phyloP scores from a whole-genome alignment of 2,888 invertebrate species.

The Chouioia cunea region DNA sequence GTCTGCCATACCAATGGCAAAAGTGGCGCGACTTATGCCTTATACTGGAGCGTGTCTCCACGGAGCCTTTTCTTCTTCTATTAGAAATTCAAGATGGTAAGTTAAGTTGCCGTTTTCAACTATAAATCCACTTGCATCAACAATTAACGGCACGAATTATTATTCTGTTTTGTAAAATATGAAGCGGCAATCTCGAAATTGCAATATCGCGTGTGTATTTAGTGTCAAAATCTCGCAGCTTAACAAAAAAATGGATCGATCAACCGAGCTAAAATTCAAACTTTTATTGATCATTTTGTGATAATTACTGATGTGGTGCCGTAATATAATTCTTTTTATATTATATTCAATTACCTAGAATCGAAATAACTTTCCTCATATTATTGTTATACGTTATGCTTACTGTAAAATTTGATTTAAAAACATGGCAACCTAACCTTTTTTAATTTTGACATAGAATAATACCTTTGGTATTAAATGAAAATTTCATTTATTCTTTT shows the following conservation, averaged over 20 bases:
- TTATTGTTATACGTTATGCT: conserved; percentile 1
- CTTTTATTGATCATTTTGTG: conserved; percentile 11
- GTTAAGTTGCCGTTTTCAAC: conserved; percentile 51
- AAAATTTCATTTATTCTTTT: no score
- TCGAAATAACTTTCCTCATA: neutral
- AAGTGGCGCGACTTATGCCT: conserved; percentile 33
- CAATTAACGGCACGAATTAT: conserved; percentile 21
- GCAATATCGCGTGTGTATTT: conserved; percentile 50
- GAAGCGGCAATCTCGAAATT: conserved; percentile 49
- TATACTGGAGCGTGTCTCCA: conserved; percentile 29
- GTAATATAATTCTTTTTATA: neutral
- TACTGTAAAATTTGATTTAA: conserved; percentile 19
- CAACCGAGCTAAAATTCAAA: neutral
- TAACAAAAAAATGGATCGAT: conserved; percentile 9
- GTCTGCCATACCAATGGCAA: conserved; percentile 35
- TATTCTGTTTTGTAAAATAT: conserved; percentile 44
- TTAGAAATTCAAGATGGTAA: conserved; percentile 63
- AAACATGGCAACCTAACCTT: conserved; percentile 45
- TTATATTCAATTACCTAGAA: neutral
- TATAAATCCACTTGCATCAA: conserved; percentile 59
- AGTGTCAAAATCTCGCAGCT: conserved; percentile 22
- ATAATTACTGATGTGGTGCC: neutral
- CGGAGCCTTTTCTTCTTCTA: conserved; percentile 59
- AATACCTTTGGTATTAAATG: no score
- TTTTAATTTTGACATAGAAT: neutral